Conservation (phyloP, 2,888 invertebrate species). For the Cheilosia urbana region DNA sequence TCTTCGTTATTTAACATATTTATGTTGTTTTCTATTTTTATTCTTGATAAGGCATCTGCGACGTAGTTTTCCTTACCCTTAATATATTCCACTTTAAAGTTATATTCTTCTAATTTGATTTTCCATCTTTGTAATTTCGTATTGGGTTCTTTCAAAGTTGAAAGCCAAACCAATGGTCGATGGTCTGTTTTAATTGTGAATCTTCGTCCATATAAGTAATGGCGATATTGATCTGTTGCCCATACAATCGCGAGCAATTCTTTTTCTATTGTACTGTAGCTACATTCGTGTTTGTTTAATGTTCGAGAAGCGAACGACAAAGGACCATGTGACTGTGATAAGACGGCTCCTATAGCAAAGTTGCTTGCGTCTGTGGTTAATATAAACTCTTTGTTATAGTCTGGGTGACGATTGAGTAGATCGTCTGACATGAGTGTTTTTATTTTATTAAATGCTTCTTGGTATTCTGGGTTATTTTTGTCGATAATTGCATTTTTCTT, state of each 20-base stretch:
- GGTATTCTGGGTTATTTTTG: too few species aligned
- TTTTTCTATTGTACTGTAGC: not conserved
- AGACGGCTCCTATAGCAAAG: slow-evolving; percentile 15
- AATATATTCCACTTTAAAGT: too few species aligned
- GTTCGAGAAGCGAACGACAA: slow-evolving; percentile 1
- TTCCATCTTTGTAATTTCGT: slow-evolving; percentile 6
- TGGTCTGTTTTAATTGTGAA: slow-evolving; percentile 15
- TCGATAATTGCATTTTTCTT: too few species aligned
- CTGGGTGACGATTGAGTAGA: too few species aligned
- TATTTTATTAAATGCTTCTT: too few species aligned
- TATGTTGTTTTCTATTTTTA: too few species aligned
- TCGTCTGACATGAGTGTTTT: too few species aligned
- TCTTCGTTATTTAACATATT: too few species aligned
- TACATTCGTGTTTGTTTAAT: slow-evolving; percentile 12
- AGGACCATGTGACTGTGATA: slow-evolving; percentile 10
- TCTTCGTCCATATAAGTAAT: slow-evolving; percentile 1
- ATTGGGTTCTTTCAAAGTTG: slow-evolving; percentile 8
- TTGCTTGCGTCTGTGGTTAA: slow-evolving; percentile 19
- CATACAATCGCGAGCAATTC: slow-evolving; percentile 7
- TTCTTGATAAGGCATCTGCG: too few species aligned
- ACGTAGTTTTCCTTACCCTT: too few species aligned
- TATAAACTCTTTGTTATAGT: too few species aligned
- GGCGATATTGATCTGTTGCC: slow-evolving; percentile 11
- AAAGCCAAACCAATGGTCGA: slow-evolving; percentile 18
- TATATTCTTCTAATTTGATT: slow-evolving; percentile 13